Base-by-base conservation (phyloP, 2,113 vertebrate genomes). In the Tychaedon coryphoeus region DNA sequence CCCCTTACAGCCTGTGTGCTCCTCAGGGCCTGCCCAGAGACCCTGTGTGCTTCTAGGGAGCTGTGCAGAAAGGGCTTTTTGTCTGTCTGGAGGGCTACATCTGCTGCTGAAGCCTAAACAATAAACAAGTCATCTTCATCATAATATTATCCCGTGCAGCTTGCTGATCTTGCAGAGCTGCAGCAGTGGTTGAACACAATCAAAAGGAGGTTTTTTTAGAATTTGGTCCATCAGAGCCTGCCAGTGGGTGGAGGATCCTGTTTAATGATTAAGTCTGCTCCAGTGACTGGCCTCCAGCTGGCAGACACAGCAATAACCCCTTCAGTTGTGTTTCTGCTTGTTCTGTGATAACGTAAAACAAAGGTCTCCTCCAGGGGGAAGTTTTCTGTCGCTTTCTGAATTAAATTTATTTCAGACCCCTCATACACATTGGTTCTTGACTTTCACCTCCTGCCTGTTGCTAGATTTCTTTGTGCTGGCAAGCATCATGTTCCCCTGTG, bases 391-490 rank as follows among this genome's bases (percentile, higher is more conserved):
- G 2, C 45, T 92, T 93, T 90, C 73, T 57, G 88, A 91, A 93
- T 93, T 81, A 87, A 78, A 94, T 96, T 92, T 91, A 66, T 92
- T 95, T 92, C 86, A 77, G 54, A 77, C 29, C 57, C 14, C 25
- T 62, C 0, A 0, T 71, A 77, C 36, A 62, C 76, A 75, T 43
- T 51, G 69, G 75, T 94, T 96, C 93, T 90, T 94, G 82, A 93
- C 93, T 96, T 93, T 62, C 67, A 58, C 65, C 76, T 96, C 79
- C 73, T 95, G 86, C 86, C 79, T 96, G 92, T 97, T 96, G 95
- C 90, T 93, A 92, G 91, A 96, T 96, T 96, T 95, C 93, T 87
- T 95, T 95, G 83, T 92, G 76, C 66, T 89, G 79, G 95, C 83
- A 96, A 96, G 36, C 86, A 25, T 72, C 38, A 3, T 31, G 45